A percentile compares a stretch with the other conserved stretches of the same genome.
Evolutionary conservation across 2,888 invertebrate species (phyloP).

Genomic region (Apantesis nais): DNA sequence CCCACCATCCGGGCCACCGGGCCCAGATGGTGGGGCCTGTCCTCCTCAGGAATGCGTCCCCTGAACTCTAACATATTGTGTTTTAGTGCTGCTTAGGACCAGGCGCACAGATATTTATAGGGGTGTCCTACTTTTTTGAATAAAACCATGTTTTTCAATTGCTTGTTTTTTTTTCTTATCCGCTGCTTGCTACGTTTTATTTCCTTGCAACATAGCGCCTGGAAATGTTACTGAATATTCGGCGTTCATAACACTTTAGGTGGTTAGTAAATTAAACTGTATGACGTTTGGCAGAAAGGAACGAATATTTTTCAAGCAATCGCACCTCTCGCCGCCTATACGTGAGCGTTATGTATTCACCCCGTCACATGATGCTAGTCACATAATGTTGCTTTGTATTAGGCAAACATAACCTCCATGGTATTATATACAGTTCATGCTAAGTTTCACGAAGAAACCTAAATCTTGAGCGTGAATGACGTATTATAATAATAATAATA

Average conservation of each 20-base stretch:
- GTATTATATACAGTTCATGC: too few species aligned
- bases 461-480: too few species aligned
- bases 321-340: too few species aligned
- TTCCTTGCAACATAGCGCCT: neutral
- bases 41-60: too few species aligned
- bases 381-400: too few species aligned
- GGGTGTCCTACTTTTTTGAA: neutral
- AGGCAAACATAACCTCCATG: too few species aligned
- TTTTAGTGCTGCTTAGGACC: conserved; percentile 8
- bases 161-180: neutral
- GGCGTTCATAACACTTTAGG: neutral
- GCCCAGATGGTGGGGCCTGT: too few species aligned
- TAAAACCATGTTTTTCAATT: neutral
- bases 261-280: neutral
- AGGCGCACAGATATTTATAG: conserved; percentile 2
- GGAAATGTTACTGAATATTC: neutral
- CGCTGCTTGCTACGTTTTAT: neutral
- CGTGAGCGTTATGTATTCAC: too few species aligned
- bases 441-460: neutral
- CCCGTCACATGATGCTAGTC: too few species aligned
- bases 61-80: neutral
- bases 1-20: too few species aligned
- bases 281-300: neutral
- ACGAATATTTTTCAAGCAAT: too few species aligned
- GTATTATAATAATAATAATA: too few species aligned